Conservation (phyloP, 2,888 invertebrate genomes). For the Hypomecis punctinalis region DNA sequence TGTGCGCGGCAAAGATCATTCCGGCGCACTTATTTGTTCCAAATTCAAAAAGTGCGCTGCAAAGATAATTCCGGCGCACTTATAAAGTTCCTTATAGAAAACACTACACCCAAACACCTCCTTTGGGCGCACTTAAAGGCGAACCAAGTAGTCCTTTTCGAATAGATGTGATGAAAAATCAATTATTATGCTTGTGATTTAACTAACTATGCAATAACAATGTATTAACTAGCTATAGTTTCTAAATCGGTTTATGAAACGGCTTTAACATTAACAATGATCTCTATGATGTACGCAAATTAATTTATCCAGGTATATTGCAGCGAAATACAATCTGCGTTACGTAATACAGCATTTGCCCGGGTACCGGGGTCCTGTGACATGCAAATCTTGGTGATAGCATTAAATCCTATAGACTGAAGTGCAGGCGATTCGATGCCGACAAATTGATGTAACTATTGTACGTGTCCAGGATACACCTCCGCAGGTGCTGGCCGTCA, state of each 20-base stretch:
- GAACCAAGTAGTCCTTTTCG: too few species aligned
- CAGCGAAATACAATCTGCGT: slow-evolving; percentile 62
- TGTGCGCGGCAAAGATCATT: too few species aligned
- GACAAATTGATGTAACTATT: slow-evolving; percentile 76
- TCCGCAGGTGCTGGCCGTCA: slow-evolving; percentile 52
- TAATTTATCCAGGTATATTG: slow-evolving; percentile 66
- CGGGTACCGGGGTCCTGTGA: slow-evolving; percentile 71
- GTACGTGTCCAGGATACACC: slow-evolving; percentile 60
- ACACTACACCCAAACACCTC: too few species aligned
- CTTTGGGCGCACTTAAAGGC: too few species aligned
- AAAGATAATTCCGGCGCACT: too few species aligned
- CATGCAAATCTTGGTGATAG: slow-evolving; percentile 83
- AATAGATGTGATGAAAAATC: too few species aligned
- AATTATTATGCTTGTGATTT: too few species aligned
- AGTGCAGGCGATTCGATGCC: slow-evolving; percentile 63
- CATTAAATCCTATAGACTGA: slow-evolving; percentile 79
- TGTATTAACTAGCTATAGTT: neutral
- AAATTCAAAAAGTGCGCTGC: too few species aligned
- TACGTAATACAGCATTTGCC: slow-evolving; percentile 66
- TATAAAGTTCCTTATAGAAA: too few species aligned
- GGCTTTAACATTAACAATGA: slow-evolving; percentile 25
- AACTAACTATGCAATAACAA: too few species aligned
- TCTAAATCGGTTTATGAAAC: slow-evolving; percentile 4
- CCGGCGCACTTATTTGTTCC: too few species aligned
- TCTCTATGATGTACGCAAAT: slow-evolving; percentile 51